Evolutionary conservation across 1,140 invertebrate genomes (phyloP).

Genomic region (Drosophila murphyi): DNA sequence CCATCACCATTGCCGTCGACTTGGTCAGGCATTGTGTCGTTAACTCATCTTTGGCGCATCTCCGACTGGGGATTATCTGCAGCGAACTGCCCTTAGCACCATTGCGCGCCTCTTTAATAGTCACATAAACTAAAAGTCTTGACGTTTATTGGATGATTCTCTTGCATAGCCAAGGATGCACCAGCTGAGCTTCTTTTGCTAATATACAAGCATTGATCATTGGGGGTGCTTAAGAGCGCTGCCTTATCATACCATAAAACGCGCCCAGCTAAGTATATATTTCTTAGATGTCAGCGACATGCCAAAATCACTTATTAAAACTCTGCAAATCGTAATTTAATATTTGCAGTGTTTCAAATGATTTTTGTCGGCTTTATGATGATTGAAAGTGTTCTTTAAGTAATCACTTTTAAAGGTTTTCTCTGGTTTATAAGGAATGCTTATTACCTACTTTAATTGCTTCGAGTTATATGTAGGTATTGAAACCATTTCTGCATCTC

Average conservation of each 20-base stretch:
- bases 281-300: slow-evolving; percentile 24
- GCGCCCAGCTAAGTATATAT: slow-evolving; percentile 9
- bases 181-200: background rate
- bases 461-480: too few relatives aligned
- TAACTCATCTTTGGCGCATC: slow-evolving; percentile 60
- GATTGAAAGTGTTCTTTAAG: background rate
- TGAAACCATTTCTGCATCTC: background rate
- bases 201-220: slow-evolving; percentile 2
- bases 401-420: too few relatives aligned
- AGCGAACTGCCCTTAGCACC: slow-evolving; percentile 16
- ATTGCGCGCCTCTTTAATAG: slow-evolving; percentile 58
- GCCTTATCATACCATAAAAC: slow-evolving; percentile 58
- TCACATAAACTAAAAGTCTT: slow-evolving; percentile 58
- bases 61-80: slow-evolving; percentile 51
- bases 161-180: background rate
- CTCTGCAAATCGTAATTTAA: background rate
- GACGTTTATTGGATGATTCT: slow-evolving; percentile 52
- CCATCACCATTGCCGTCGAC: slow-evolving; percentile 12
- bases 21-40: slow-evolving; percentile 63
- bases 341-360: background rate
- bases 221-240: slow-evolving; percentile 19
- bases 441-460: too few relatives aligned
- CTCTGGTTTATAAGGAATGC: too few relatives aligned
- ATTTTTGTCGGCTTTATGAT: background rate
- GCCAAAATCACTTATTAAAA: slow-evolving; percentile 6